Evolutionary conservation across 2,113 vertebrate genomes (phyloP), one percentile per base, ranked within the genome.

Genomic region (Speoplatyrhinus poulsoni): DNA sequence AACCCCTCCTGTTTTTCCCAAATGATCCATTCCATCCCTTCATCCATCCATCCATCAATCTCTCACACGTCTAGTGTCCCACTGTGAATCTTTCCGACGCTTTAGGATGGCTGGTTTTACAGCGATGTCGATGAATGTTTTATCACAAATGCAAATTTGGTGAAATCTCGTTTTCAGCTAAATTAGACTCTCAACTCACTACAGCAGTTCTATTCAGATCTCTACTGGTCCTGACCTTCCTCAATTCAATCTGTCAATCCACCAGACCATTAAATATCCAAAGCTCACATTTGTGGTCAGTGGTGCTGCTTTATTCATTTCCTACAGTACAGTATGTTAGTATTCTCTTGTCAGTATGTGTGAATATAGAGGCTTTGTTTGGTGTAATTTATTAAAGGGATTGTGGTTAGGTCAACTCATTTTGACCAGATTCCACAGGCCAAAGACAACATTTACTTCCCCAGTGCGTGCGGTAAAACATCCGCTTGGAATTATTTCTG

Each of bases 121-220:
- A 10, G 48, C 3, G 7, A 79, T 79, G 71, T 60, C 66, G 70
- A 81, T 88, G 59, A 83, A 88, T 88, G 82, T 84, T 85, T 85
- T 62, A 88, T 54, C 8, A 6, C 59, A 66, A 11, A 19, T 56
- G 16, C 54, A 52, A 52, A 52, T 52, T 52, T 52, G 50, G 16
- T 16, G 13, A 16, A 7, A n/a, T 16, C 53, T 1, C 12, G 6
- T 16, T 54, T 16, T 54, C 53, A 41, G 36, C 36, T 6, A 41
- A 41, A 41, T 41, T 41, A 41, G 36, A 41, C 54, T 56, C 53
- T 16, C 6, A 17, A 13, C 19, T n/a, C 4, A 3, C 17, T 7
- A 17, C 16, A 16, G 19, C 26, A 26, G 1, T 26, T 56, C 15
- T 19, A 9, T 58, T 26, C 32, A 10, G 10, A 10, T 19, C 17